phyloP scores from a whole-genome alignment of 92 coral and sea anemone species.

The Plumapathes pennacea region DNA sequence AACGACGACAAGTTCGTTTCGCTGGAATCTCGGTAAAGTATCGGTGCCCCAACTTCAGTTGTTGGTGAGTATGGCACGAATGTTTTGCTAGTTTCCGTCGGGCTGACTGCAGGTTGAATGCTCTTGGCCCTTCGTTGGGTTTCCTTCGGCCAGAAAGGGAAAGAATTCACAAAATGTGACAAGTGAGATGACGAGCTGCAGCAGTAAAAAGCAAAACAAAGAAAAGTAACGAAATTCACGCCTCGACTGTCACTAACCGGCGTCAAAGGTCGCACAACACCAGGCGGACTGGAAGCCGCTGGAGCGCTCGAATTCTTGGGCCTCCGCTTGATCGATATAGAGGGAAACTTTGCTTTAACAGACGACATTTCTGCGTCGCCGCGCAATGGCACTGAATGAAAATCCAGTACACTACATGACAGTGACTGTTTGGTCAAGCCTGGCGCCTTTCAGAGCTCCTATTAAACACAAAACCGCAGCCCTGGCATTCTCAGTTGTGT shows the following conservation, averaged over 20 bases:
- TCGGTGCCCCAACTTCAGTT: no score
- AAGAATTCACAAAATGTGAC: no score
- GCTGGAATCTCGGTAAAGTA: constrained; percentile 12
- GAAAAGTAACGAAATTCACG: constrained; percentile 10
- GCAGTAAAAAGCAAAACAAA: constrained; percentile 14
- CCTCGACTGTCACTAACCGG: constrained; percentile 78
- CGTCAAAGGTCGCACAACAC: constrained; percentile 65
- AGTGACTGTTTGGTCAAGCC: no score
- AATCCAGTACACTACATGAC: no score
- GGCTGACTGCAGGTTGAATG: neutral
- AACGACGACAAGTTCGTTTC: constrained; percentile 3
- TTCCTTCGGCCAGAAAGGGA: constrained; percentile 20
- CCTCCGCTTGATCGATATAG: constrained; percentile 74
- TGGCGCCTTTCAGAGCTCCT: no score
- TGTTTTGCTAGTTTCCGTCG: neutral
- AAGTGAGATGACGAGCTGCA: constrained; percentile 7
- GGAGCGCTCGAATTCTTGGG: constrained; percentile 31
- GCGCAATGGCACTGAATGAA: no score
- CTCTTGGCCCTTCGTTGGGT: constrained; percentile 23
- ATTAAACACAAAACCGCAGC: no score
- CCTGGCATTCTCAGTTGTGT: no score
- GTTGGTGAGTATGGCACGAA: neutral
- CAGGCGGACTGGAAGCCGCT: constrained; percentile 21
- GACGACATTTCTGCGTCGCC: no score
- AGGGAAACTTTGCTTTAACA: constrained; percentile 73